Evolutionary conservation across 1,140 invertebrate species (phyloP).

Genomic region (Aphaenogaster ashmeadi): DNA sequence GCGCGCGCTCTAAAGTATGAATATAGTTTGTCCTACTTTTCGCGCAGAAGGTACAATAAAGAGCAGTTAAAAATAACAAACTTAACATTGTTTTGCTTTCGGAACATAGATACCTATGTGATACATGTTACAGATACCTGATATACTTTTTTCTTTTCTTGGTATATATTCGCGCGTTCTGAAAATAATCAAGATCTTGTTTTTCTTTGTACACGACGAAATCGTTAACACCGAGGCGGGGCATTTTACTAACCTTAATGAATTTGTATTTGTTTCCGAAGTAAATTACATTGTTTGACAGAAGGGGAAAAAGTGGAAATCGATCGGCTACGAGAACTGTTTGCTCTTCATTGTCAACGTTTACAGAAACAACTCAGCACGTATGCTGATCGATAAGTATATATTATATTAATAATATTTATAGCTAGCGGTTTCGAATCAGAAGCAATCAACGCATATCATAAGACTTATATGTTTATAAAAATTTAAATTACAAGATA

Average conservation of each 20-base stretch:
- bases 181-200: background rate
- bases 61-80: slow-evolving; percentile 25
- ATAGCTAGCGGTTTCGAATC: background rate
- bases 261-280: slow-evolving; percentile 46
- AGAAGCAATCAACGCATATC: background rate
- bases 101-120: background rate
- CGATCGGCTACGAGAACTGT: slow-evolving; percentile 50
- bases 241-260: slow-evolving; percentile 29
- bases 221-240: background rate
- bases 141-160: background rate
- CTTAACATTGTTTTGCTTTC: background rate
- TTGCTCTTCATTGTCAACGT: slow-evolving; percentile 56
- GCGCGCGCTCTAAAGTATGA: background rate
- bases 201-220: background rate
- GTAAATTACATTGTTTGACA: background rate
- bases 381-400: slow-evolving; percentile 3
- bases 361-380: slow-evolving; percentile 3
- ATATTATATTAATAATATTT: too few relatives aligned
- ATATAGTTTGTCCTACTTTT: slow-evolving; percentile 17
- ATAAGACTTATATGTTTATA: background rate
- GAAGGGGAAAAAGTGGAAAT: slow-evolving; percentile 23
- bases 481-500: background rate
- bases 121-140: background rate
- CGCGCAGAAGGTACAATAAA: background rate
- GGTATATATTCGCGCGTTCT: background rate